Conservation (phyloP, 64 coral and sea anemone genomes). For the Dendronephthya gigantea region DNA sequence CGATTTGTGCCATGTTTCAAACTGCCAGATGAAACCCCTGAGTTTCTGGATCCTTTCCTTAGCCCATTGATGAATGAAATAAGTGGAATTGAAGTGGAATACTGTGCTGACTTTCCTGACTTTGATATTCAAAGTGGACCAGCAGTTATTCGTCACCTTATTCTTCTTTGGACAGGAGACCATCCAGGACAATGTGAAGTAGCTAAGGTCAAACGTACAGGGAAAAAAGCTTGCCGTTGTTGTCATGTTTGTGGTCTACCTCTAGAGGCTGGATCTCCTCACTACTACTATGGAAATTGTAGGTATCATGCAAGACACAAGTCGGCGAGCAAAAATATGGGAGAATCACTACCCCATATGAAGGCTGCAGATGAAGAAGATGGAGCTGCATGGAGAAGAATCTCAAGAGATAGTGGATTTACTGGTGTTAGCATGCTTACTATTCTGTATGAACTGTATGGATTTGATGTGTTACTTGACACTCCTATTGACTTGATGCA, state of each 20-base stretch:
- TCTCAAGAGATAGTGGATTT: slow-evolving; percentile 33
- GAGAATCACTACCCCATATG: slow-evolving; percentile 30
- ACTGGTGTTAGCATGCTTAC: slow-evolving; percentile 35
- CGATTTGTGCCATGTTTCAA: slow-evolving; percentile 36
- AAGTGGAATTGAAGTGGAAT: slow-evolving; percentile 45
- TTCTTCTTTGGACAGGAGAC: slow-evolving; percentile 45
- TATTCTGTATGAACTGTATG: slow-evolving; percentile 35
- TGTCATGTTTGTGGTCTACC: slow-evolving; percentile 30
- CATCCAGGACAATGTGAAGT: slow-evolving; percentile 44
- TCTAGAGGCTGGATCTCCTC: slow-evolving; percentile 23
- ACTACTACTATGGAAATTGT: slow-evolving; percentile 41
- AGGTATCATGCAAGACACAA: slow-evolving; percentile 24
- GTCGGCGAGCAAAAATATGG: slow-evolving; percentile 23
- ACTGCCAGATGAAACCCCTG: slow-evolving; percentile 39
- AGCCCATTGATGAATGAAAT: too few species aligned
- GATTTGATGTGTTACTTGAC: slow-evolving; percentile 43
- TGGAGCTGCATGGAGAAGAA: slow-evolving; percentile 19
- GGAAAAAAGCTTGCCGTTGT: slow-evolving; percentile 36
- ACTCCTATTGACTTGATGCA: slow-evolving; percentile 51
- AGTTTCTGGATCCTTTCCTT: too few species aligned
- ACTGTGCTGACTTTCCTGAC: slow-evolving; percentile 33
- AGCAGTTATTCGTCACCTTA: slow-evolving; percentile 30
- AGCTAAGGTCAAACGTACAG: slow-evolving; percentile 35
- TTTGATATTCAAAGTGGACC: slow-evolving; percentile 31
- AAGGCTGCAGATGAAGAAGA: slow-evolving; percentile 37